Evolutionary conservation across 2,113 vertebrate species (phyloP).

Genomic region (Glareola pratincola): DNA sequence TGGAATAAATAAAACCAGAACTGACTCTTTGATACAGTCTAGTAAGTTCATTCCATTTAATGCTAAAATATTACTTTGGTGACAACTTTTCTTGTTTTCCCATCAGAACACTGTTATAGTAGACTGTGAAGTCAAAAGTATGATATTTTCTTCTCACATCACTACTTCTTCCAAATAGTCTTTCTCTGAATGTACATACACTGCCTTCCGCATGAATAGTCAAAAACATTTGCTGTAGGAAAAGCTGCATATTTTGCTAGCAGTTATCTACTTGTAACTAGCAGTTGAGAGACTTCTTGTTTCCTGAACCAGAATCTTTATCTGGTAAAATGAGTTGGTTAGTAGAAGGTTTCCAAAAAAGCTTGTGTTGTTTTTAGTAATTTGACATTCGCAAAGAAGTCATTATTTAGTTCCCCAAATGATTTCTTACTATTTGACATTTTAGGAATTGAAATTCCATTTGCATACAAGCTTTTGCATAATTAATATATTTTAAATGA

Average conservation of each 20-base stretch:
- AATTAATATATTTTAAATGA: background rate
- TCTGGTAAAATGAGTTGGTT: background rate
- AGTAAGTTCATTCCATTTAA: background rate
- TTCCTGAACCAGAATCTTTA: background rate
- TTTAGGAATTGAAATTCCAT: background rate
- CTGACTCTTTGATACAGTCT: background rate
- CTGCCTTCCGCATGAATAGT: background rate
- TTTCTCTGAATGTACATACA: background rate
- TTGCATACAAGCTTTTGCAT: background rate
- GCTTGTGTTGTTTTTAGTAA: background rate
- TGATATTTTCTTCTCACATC: background rate
- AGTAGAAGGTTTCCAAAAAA: constrained; percentile 1
- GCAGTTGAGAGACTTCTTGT: background rate
- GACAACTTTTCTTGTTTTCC: background rate
- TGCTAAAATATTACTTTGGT: background rate
- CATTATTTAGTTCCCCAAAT: background rate
- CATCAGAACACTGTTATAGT: background rate
- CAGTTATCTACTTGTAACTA: background rate
- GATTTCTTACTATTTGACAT: background rate
- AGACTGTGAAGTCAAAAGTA: background rate
- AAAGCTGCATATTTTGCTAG: background rate
- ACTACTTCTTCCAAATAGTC: background rate
- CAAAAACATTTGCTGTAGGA: background rate
- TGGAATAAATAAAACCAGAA: background rate
- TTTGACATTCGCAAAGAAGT: background rate